Evolutionary conservation across 2,888 invertebrate species (phyloP).

Genomic region (Eremobia ochroleuca): DNA sequence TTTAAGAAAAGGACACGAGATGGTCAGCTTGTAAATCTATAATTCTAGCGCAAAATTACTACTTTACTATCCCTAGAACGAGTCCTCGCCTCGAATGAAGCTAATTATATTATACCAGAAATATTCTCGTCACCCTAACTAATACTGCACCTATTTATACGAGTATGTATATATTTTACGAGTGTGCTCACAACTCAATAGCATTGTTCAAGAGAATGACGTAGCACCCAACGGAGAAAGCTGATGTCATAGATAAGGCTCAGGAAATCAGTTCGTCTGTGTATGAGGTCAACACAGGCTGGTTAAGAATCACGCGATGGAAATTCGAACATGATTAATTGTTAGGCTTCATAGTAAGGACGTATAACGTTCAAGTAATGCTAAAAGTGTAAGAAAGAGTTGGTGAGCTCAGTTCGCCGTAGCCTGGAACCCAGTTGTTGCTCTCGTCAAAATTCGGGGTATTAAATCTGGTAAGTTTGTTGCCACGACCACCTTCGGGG

Average conservation of each 20-base stretch:
- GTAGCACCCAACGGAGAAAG: conserved; percentile 29
- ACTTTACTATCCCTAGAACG: background rate
- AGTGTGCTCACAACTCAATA: conserved; percentile 31
- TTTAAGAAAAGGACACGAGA: background rate
- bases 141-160: conserved; percentile 35
- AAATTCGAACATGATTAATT: conserved; percentile 6
- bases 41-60: background rate
- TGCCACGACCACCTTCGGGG: background rate
- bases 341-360: background rate
- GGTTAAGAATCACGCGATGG: background rate
- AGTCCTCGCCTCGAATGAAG: background rate
- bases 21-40: background rate
- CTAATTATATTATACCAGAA: background rate
- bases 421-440: background rate
- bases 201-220: conserved; percentile 51
- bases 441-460: background rate
- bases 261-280: conserved; percentile 35
- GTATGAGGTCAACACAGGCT: conserved; percentile 4
- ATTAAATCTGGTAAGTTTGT: conserved; percentile 7
- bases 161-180: conserved; percentile 18
- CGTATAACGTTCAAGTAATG: background rate
- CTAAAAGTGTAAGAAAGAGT: background rate
- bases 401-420: background rate
- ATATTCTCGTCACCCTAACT: background rate
- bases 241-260: conserved; percentile 49